Percentiles rank a stretch among this genome's conserved stretches.
These are phyloP conservation scores for Nibea albiflora DNA, from an alignment of 2,113 vertebrate genomes.

Conservation along the genomic window DNA sequence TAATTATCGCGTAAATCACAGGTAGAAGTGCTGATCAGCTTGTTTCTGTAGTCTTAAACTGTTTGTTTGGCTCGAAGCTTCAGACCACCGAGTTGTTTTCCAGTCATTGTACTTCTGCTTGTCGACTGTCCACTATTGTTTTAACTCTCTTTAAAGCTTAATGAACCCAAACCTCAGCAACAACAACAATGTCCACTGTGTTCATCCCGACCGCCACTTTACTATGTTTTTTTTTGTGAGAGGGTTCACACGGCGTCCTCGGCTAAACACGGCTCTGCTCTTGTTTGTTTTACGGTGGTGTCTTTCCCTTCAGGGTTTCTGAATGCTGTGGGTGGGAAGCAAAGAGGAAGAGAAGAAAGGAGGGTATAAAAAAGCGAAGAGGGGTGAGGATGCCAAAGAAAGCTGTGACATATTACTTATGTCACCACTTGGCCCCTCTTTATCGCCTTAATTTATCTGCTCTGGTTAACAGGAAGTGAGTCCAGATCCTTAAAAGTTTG, in stretches of 20 bases:
- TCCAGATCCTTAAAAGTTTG: conserved; percentile 41
- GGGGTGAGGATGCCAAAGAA: conserved; percentile 49
- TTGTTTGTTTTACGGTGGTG: conserved; percentile 63
- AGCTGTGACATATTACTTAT: conserved; percentile 35
- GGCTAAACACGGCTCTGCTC: conserved; percentile 21
- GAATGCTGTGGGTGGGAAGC: conserved; percentile 48
- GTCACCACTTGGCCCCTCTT: conserved; percentile 40
- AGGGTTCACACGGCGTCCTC: conserved; percentile 24
- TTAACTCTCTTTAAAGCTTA: conserved; percentile 36
- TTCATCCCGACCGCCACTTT: conserved; percentile 22
- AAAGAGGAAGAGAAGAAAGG: conserved; percentile 20
- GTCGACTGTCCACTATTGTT: conserved; percentile 46
- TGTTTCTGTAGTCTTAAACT: neutral
- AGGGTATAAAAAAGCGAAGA: conserved; percentile 22
- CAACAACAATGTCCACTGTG: conserved; percentile 28
- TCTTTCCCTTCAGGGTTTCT: conserved; percentile 46
- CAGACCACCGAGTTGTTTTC: conserved; percentile 23
- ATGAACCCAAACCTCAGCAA: conserved; percentile 53
- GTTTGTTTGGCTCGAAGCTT: conserved; percentile 10
- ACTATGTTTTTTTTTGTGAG: conserved; percentile 25
- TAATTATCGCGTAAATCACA: neutral
- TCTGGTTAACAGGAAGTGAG: conserved; percentile 36
- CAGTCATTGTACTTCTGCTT: conserved; percentile 44
- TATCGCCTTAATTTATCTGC: conserved; percentile 43
- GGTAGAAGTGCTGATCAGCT: neutral